Percentiles rank a stretch among this genome's conserved stretches.
These are phyloP conservation scores for Cebuella pygmaea DNA, from an alignment of 2,797 vertebrate genomes.

Conservation along the genomic window DNA sequence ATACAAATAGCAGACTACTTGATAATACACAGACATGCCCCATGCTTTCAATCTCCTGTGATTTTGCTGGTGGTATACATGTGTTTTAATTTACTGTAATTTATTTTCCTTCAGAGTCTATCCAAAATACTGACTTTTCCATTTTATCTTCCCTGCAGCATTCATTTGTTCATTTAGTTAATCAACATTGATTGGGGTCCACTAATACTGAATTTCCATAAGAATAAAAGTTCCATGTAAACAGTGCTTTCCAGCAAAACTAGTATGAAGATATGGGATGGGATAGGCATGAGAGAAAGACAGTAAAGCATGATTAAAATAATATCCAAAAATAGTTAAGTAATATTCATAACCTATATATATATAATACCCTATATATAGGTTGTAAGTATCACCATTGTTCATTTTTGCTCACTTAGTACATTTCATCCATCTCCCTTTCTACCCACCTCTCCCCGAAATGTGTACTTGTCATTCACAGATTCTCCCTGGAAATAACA, in stretches of 20 bases:
- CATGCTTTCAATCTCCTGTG: background rate
- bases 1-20: background rate
- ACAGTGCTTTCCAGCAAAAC: background rate
- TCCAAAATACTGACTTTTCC: background rate
- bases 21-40: background rate
- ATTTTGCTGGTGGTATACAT: background rate
- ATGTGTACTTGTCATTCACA: background rate
- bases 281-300: background rate
- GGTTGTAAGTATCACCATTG: background rate
- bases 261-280: background rate
- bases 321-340: background rate
- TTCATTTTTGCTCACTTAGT: background rate
- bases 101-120: background rate
- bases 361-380: background rate
- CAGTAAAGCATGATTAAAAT: background rate
- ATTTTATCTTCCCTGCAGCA: background rate
- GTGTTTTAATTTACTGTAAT: background rate
- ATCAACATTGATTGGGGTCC: background rate
- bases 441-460: background rate
- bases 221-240: background rate
- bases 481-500: background rate
- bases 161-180: background rate
- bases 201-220: background rate
- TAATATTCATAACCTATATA: background rate
- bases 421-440: background rate